Base-by-base conservation (phyloP, 1,140 invertebrate genomes). In the Drosophila nannoptera region DNA sequence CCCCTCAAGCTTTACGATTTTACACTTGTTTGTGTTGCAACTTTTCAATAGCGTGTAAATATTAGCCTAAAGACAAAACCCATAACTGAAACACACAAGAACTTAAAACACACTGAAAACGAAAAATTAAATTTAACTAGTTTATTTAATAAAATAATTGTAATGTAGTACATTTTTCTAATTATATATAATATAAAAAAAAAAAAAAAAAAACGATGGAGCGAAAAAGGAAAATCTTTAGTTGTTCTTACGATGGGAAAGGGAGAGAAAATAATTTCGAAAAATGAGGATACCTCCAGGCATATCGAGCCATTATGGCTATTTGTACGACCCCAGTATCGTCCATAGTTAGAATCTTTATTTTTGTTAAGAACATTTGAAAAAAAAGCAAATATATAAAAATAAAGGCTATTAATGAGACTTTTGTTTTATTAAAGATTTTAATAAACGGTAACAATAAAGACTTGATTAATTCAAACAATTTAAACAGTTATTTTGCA, bases 131-230 rank as follows among this genome's bases (percentile, higher is more conserved):
- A 76, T 84, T 80, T 84, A 80, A 83, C 80, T 80, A 84, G 80
- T 80, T 84, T 83, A 83, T 83, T 84, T 73, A 80, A 82, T 81
- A 81, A 60, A 72, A 75, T 82, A 83, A 83, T 80, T 80, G 75
- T 83, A 83, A 86, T 84, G 80, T 83, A 83, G 80, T 86, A 80
- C 81, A 80, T 84, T 84, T 83, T 83, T 83, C 80, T 83, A 83
- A 84, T 76, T 84, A 84, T 80, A 73, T 80, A 78, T 80, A n/a
- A 50, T 8, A 35, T 49, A 63, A 73, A 63, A 76, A 43, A 43
- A 69, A 38, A 56, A 46, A 69, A 52, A 16, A 58, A 55, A 50
- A 64, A 66, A 70, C 56, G n/a, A 65, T 62, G 38, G 65, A 55
- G 32, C 49, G 36, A 52, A 58, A 52, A 59, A 50, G 48, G 59